Percentiles rank a stretch among this genome's conserved stretches.
Evolutionary conservation across 2,113 vertebrate genomes (phyloP).

Genomic region (Fulica atra): DNA sequence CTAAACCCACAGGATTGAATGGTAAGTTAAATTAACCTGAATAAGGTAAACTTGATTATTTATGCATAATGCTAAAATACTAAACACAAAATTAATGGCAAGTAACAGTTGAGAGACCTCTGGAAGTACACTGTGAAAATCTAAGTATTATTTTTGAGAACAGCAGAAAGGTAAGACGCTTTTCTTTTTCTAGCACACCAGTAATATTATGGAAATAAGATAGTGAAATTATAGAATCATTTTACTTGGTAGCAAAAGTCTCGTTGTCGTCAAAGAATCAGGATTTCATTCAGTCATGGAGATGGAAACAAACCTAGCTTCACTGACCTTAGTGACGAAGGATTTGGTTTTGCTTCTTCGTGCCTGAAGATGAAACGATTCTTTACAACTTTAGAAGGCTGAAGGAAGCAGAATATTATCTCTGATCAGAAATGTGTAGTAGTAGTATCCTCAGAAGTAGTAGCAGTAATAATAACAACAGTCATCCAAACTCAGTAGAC

Average conservation of each 20-base stretch:
- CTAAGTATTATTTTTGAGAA: conserved; percentile 35
- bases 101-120: not conserved
- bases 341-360: not conserved
- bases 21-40: conserved; percentile 64
- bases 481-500: not conserved
- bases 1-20: not conserved
- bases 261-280: not conserved
- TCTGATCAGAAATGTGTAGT: not conserved
- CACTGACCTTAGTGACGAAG: not conserved
- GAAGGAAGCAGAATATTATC: not conserved
- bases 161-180: conserved; percentile 33
- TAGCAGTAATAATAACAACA: not conserved
- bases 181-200: conserved; percentile 35
- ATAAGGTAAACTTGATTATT: not conserved
- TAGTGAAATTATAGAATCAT: not conserved
- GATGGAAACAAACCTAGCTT: conserved; percentile 4
- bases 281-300: not conserved
- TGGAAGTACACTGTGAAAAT: conserved; percentile 11
- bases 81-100: not conserved
- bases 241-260: not conserved
- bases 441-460: not conserved
- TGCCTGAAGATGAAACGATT: conserved; percentile 32
- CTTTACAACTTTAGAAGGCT: not conserved
- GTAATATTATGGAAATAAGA: not conserved
- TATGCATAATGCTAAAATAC: not conserved